Evolutionary conservation across 2,888 invertebrate genomes (phyloP).

Genomic region (Theretra japonica): DNA sequence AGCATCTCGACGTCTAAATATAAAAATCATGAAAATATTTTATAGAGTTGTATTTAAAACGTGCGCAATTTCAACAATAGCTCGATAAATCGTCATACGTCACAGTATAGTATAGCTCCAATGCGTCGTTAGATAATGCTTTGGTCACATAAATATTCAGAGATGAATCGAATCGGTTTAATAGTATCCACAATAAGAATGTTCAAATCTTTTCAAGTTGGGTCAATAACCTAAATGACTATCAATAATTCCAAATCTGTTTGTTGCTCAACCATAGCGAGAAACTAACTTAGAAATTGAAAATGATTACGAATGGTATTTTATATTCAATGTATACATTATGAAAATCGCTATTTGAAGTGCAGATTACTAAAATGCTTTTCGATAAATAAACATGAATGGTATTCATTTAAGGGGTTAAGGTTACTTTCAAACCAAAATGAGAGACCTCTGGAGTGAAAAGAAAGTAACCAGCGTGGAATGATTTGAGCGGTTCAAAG

Average conservation of each 20-base stretch:
- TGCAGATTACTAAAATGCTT: not conserved
- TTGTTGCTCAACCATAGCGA: conserved; percentile 8
- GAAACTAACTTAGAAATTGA: not conserved
- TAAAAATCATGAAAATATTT: not conserved
- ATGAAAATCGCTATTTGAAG: not conserved
- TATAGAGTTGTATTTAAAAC: not conserved
- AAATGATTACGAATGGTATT: not conserved
- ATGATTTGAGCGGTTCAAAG: conserved; percentile 35
- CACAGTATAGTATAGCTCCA: not conserved
- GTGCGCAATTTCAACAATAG: not conserved
- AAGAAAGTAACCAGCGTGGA: not conserved
- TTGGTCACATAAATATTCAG: conserved; percentile 19
- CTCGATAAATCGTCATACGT: not conserved
- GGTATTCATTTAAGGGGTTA: not conserved
- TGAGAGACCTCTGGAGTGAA: not conserved
- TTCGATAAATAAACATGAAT: not conserved
- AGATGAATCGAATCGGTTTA: conserved; percentile 17
- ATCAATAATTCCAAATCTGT: conserved; percentile 14
- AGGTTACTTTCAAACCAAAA: not conserved
- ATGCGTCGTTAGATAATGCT: not conserved
- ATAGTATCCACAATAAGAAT: not conserved
- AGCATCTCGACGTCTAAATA: not conserved
- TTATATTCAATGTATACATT: not conserved
- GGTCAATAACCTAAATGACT: conserved; percentile 26
- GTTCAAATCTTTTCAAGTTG: conserved; percentile 12